These are phyloP conservation scores for Coptodon bakossiorum DNA, from an alignment of 2,113 vertebrate genomes.

Conservation along the genomic window DNA sequence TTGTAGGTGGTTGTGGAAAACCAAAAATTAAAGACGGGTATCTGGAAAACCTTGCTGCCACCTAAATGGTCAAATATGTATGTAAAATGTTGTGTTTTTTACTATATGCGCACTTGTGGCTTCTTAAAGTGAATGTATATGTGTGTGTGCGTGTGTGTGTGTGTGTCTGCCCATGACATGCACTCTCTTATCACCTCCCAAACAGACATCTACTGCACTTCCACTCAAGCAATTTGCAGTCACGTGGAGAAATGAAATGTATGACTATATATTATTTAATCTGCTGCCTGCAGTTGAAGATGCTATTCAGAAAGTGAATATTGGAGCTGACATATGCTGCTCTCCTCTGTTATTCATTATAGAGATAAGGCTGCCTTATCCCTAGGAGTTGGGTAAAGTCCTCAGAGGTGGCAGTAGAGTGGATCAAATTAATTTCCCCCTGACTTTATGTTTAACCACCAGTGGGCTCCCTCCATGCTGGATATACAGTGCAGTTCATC, in stretches of 20 bases:
- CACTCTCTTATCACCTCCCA: constrained; percentile 43
- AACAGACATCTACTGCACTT: constrained; percentile 36
- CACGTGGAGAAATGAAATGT: constrained; percentile 19
- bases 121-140: neutral
- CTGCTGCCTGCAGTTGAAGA: constrained; percentile 39
- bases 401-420: neutral
- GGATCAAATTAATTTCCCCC: constrained; percentile 31
- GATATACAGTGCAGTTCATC: neutral
- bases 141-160: neutral
- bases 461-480: neutral
- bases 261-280: constrained; percentile 42
- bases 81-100: neutral
- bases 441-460: constrained; percentile 10
- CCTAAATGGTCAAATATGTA: neutral
- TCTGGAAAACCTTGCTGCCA: neutral
- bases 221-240: constrained; percentile 25
- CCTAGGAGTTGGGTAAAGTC: neutral
- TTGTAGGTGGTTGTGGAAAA: neutral
- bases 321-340: constrained; percentile 29
- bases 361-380: constrained; percentile 23
- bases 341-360: constrained; percentile 38
- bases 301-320: constrained; percentile 28
- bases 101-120: neutral
- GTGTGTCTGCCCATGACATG: neutral
- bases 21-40: neutral